Evolutionary conservation across 35 echinoderm and acorn worm genomes (phyloP), one percentile per base, ranked within the genome.

Genomic region (Holothuria glaberrima): DNA sequence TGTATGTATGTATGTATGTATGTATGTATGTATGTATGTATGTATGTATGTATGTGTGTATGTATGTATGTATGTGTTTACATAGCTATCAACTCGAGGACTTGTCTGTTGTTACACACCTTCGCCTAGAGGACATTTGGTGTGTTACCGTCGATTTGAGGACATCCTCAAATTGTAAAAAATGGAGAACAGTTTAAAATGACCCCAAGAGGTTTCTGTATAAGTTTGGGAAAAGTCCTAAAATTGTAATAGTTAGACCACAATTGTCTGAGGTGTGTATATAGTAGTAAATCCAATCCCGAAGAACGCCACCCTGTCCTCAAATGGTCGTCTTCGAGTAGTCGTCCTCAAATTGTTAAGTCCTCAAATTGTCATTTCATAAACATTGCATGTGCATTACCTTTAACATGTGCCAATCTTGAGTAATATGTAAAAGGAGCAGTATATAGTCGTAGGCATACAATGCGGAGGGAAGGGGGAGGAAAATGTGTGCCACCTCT

Each of bases 61-160:
- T 46, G 10, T 46, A 10, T 46, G 44, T 46, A 10, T 46, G 44
- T 46, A 10, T 46, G 44, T 46, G 44, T 46, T 46, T 46, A 46
- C 44, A 46, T 46, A 46, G 44, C 44, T 46, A 46, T 67, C 63
- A 67, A 30, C 29, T n/a, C 22, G 29, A 71, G 68, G 68, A 71
- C 28, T 71, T 71, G 22, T 27, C 6, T 71, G 28, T 33, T 71
- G 68, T 5, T n/a, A 71, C 68, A 71, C 68, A 71, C 68, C 68
- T 71, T 27, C 5, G 68, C 68, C 29, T 71, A 17, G 68, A 71
- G 68, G 68, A 71, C 0, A 29, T 35, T 0, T 71, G 68, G 68
- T 71, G 68, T 71, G 68, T 71, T 21, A 71, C 68, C 26, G 27
- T 71, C 68, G 29, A 71, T 71, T 71, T 71, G 68, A 71, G 68